phyloP scores from a whole-genome alignment of 2,797 vertebrate genomes.

The Catamblyrhynchus diadema region DNA sequence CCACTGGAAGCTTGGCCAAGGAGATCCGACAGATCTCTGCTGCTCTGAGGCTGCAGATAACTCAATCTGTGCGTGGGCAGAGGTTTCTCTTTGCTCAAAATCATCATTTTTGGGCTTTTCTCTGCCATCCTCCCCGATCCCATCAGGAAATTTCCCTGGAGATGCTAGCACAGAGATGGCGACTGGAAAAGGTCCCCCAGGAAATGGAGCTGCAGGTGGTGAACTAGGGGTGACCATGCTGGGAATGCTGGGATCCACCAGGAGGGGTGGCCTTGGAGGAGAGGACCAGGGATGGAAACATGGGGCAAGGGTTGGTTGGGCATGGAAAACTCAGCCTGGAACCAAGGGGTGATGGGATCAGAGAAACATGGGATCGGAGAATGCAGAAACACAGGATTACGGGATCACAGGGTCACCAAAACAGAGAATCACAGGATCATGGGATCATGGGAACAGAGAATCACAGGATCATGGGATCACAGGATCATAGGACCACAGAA shows the following conservation, averaged over 20 bases:
- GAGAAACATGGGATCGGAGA: rapidly evolving
- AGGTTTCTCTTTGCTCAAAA: not conserved
- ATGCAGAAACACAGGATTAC: rapidly evolving
- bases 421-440: rapidly evolving
- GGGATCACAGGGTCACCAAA: no score
- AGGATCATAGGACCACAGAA: rapidly evolving
- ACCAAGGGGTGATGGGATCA: rapidly evolving
- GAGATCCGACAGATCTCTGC: not conserved
- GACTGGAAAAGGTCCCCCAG: not conserved
- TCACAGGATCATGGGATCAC: no score
- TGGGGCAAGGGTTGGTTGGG: rapidly evolving
- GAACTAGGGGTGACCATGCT: rapidly evolving
- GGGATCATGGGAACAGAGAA: no score
- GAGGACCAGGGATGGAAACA: not conserved
- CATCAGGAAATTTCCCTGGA: not conserved
- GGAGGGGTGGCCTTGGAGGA: not conserved
- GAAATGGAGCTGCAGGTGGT: not conserved
- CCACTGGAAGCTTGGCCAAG: not conserved
- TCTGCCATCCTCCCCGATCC: not conserved
- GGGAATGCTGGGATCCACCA: not conserved
- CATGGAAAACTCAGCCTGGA: not conserved
- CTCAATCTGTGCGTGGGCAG: not conserved
- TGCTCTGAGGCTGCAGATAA: not conserved
- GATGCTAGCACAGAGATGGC: not conserved
- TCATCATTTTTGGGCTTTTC: not conserved